These are phyloP conservation scores for Anadara kagoshimensis DNA, from an alignment of 1,140 invertebrate genomes.

Conservation along the genomic window DNA sequence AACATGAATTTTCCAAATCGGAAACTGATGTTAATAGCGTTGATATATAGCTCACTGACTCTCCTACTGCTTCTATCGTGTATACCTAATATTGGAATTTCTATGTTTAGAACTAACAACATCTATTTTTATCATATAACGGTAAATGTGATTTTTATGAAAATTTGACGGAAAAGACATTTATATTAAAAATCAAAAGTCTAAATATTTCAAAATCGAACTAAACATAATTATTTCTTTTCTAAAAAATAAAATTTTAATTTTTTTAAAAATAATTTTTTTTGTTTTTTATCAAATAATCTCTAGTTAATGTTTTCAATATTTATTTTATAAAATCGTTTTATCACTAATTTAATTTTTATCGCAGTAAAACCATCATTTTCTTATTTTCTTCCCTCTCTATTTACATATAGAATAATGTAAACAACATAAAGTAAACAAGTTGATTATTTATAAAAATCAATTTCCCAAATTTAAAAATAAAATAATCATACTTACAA, in stretches of 20 bases:
- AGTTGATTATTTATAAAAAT: not conserved
- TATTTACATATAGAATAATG: not conserved
- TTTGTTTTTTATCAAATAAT: not conserved
- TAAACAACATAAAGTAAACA: not conserved
- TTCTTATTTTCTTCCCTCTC: not conserved
- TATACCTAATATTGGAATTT: not conserved
- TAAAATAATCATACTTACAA: constrained; percentile 5
- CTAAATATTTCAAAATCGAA: not conserved
- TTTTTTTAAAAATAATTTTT: not conserved
- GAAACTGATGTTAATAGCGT: too few relatives aligned
- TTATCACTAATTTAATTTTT: not conserved
- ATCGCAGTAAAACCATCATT: not conserved
- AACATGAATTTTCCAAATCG: too few relatives aligned
- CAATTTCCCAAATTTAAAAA: not conserved
- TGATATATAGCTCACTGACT: too few relatives aligned
- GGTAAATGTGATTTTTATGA: not conserved
- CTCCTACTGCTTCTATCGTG: too few relatives aligned
- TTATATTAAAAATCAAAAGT: not conserved
- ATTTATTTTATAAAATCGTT: too few relatives aligned
- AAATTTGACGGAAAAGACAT: not conserved
- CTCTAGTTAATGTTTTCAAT: not conserved
- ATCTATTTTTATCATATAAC: not conserved
- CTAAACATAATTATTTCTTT: not conserved
- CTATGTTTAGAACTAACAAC: not conserved
- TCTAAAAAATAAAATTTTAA: too few relatives aligned